Base-by-base conservation (phyloP, 2,113 vertebrate species). In the Rhipidura dahli region DNA sequence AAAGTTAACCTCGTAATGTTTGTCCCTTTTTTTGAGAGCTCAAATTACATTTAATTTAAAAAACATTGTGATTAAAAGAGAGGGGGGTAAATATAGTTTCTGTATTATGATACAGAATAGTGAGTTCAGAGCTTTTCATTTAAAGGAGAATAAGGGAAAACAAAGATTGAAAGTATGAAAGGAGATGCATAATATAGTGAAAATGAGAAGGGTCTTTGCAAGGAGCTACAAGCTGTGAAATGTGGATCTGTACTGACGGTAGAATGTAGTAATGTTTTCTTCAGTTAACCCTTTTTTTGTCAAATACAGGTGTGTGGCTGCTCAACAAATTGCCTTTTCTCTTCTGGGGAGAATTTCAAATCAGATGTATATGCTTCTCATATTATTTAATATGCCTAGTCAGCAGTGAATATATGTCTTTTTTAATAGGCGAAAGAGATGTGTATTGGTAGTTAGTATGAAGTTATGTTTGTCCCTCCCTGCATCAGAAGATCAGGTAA, bases 391-490 rank as follows among this genome's bases (percentile, higher is more conserved):
- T 73, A 9, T 39, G 30, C 4, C 23, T 65, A 12, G 30, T 51
- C 30, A 39, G 28, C 6, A 40, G 35, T n/a, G 8, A 49, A 1
- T 61, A 3, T 37, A 0, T 61, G 6, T 61, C 11, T 4, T 35
- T 19, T 42, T 50, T 31, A 76, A 30, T 57, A 70, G 15, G 11
- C 85, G 39, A 50, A 64, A 40, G 47, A 15, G 5, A 10, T 2
- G 20, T 13, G 12, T 10, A 23, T 10, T 66, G 17, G 10, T 59
- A 50, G 33, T 31, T 76, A n/a, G 31, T 53, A 5, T 56, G 8
- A 66, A 63, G 6, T 63, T 57, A 8, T 3, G 8, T 68, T 82
- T 83, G 40, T 68, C 35, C 10, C 65, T 54, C 7, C 6, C 17
- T 66, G 27, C 8, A 6, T 39, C 39, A 54, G 47, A 40, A 75